These are phyloP conservation scores for Eulemur coronatus DNA, from an alignment of 2,797 vertebrate species.

Conservation along the genomic window DNA sequence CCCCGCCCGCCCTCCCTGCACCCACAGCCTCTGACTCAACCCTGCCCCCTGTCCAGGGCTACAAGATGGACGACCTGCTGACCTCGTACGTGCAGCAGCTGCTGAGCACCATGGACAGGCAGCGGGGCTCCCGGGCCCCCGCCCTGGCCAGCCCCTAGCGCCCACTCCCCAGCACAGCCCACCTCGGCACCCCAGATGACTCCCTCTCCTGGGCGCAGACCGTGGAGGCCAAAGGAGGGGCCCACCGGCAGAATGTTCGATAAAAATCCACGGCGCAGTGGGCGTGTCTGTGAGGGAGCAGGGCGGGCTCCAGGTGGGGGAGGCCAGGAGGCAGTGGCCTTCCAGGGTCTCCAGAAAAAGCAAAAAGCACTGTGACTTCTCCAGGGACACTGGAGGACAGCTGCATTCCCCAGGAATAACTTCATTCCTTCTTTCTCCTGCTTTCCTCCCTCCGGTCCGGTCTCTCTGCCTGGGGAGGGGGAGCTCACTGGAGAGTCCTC, in stretches of 20 bases:
- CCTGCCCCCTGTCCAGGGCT: slow-evolving; percentile 87
- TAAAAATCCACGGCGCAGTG: neutral
- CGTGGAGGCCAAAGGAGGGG: neutral
- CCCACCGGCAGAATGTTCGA: neutral
- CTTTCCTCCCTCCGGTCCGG: neutral
- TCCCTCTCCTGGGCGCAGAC: neutral
- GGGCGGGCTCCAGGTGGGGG: rapidly evolving
- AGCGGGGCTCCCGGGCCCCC: slow-evolving; percentile 79
- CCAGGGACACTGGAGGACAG: neutral
- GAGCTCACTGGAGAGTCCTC: neutral
- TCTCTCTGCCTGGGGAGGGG: neutral
- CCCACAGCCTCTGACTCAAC: neutral
- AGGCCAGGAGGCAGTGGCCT: neutral
- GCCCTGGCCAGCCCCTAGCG: slow-evolving; percentile 30
- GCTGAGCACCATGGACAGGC: slow-evolving; percentile 84
- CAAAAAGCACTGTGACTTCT: neutral
- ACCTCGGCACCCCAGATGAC: neutral
- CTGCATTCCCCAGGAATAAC: neutral
- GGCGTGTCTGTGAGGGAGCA: neutral
- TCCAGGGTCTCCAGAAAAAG: neutral
- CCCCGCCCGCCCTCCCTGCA: neutral
- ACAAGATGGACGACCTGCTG: slow-evolving; percentile 98
- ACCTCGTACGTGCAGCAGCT: slow-evolving; percentile 93
- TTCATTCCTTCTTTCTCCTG: neutral
- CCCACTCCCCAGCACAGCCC: too few species aligned